Percentiles rank a stretch among this genome's conserved stretches.
Conservation (phyloP, 2,797 vertebrate species). For the Apodemus agrarius region DNA sequence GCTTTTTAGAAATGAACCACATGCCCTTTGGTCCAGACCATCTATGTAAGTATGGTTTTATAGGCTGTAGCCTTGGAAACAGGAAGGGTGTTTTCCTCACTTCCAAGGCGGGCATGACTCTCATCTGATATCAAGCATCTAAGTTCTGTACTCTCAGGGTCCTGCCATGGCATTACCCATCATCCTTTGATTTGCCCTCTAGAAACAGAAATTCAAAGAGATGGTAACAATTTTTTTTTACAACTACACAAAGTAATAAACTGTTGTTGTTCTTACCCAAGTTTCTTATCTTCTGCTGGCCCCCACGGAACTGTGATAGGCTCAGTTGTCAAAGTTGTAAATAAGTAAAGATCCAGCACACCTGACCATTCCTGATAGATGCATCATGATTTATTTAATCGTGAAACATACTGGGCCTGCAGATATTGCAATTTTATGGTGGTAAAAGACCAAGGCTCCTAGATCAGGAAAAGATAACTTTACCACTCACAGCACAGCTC, state of each 20-base stretch:
- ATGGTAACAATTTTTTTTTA: not conserved
- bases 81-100: not conserved
- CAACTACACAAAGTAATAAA: not conserved
- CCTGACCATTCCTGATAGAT: not conserved
- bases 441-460: not conserved
- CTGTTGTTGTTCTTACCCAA: not conserved
- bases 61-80: not conserved
- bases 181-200: not conserved
- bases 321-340: not conserved
- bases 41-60: not conserved
- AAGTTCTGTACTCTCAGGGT: not conserved
- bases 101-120: not conserved
- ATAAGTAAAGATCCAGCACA: not conserved
- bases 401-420: not conserved
- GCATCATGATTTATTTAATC: not conserved
- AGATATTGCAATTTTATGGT: not conserved
- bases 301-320: not conserved
- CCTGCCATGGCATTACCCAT: not conserved
- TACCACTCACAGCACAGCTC: not conserved
- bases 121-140: not conserved
- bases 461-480: not conserved
- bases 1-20: not conserved
- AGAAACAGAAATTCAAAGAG: not conserved
- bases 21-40: not conserved
- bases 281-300: not conserved